Percentiles rank a stretch among this genome's conserved stretches.
These are phyloP conservation scores for Pseudonaja textilis DNA, from an alignment of 2,113 vertebrate genomes.

Conservation along the genomic window DNA sequence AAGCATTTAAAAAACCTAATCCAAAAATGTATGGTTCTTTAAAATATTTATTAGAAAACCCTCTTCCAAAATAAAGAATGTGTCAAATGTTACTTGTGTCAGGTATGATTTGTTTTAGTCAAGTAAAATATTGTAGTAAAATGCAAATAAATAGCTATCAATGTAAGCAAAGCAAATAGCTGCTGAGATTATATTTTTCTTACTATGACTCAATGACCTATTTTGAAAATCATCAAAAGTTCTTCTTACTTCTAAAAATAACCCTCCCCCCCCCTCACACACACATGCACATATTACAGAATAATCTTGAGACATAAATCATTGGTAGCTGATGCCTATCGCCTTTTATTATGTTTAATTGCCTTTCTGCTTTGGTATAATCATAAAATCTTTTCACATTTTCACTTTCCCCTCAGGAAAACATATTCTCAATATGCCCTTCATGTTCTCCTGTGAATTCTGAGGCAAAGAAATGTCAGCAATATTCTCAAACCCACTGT, in stretches of 20 bases:
- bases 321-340: slow-evolving; percentile 31
- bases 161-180: not conserved
- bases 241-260: slow-evolving; percentile 26
- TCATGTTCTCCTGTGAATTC: slow-evolving; percentile 50
- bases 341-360: slow-evolving; percentile 52
- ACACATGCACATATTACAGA: not conserved
- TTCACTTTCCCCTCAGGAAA: slow-evolving; percentile 39
- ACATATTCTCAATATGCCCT: slow-evolving; percentile 53
- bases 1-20: not conserved
- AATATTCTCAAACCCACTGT: slow-evolving; percentile 26
- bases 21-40: not conserved
- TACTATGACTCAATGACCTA: slow-evolving; percentile 1
- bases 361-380: slow-evolving; percentile 44
- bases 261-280: not conserved
- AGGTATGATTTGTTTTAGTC: not conserved
- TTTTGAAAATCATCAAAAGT: slow-evolving; percentile 11
- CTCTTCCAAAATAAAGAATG: not conserved
- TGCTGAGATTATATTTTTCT: slow-evolving; percentile 6
- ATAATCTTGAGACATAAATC: slow-evolving; percentile 45
- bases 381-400: slow-evolving; percentile 57
- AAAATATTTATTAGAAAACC: not conserved
- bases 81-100: not conserved
- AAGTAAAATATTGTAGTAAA: not conserved
- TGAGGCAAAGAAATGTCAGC: slow-evolving; percentile 47
- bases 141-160: not conserved